Evolutionary conservation across 2,888 invertebrate species (phyloP), one percentile per base, ranked within the genome.

Genomic region (Trachelus iudaicus): DNA sequence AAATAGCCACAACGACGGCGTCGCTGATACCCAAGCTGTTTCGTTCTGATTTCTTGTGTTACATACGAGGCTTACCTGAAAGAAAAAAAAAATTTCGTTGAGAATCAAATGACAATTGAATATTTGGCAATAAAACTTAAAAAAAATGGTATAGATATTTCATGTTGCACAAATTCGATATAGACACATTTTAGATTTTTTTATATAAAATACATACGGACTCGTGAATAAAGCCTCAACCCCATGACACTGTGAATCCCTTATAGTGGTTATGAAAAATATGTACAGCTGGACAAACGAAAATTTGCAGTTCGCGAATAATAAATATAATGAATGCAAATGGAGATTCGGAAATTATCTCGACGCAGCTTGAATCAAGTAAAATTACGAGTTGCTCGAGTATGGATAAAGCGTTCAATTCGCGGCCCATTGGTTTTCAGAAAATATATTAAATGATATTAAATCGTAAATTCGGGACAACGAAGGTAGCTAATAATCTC

Each of bases 391-490:
- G 79, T 77, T 81, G 77, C 69, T 75, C 79, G 78, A 73, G 71
- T 83, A 83, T 81, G 83, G 78, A 80, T 84, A 83, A 79, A 85
- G 80, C 80, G 84, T 80, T 83, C 80, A 77, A 80, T 78, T 78
- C 80, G 77, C 83, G 83, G 80, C 79, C 83, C 84, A 86, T 86
- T 87, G 85, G 82, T 34, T 15, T 81, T 84, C 82, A 79, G 77
- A 73, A 82, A 81, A 84, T 83, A 87, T 85, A 85, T 89, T 88
- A 87, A 89, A 88, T 88, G 86, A 85, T 87, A 83, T 85, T 88
- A 86, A 85, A 85, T 87, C 85, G 85, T 85, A 83, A 81, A 79
- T 79, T 81, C 78, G 79, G 82, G 83, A 81, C 83, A 83, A 76
- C 75, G 83, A 85, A 81, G 83, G 76, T 77, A 79, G 81, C 79